These are phyloP conservation scores for Labeo catla DNA, from an alignment of 2,113 vertebrate species.

Conservation along the genomic window DNA sequence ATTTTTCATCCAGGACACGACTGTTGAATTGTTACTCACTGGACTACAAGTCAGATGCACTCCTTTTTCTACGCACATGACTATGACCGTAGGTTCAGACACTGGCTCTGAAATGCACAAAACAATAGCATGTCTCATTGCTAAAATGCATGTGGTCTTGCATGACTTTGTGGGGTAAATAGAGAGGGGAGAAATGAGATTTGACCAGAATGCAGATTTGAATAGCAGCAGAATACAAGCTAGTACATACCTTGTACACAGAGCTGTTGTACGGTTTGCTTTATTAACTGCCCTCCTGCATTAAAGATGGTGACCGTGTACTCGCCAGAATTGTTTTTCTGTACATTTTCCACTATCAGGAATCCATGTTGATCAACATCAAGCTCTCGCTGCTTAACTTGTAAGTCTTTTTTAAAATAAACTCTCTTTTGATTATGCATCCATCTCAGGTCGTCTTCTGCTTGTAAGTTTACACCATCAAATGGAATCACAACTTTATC, in stretches of 20 bases:
- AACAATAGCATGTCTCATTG: background rate
- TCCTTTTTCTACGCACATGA: background rate
- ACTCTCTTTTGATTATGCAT: rapidly evolving
- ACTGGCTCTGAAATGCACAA: conserved; percentile 24
- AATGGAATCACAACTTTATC: background rate
- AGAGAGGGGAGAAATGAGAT: background rate
- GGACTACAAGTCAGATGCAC: background rate
- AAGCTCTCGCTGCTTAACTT: rapidly evolving
- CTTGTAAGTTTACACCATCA: background rate
- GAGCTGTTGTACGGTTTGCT: background rate
- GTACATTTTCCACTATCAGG: background rate
- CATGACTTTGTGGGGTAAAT: background rate
- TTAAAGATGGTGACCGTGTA: background rate
- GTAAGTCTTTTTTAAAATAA: rapidly evolving
- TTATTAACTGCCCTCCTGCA: background rate
- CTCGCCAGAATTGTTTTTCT: background rate
- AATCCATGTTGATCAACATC: background rate
- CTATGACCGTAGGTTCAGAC: background rate
- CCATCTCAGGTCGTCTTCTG: background rate
- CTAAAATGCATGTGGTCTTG: background rate
- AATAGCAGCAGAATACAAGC: background rate
- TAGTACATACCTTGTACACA: background rate
- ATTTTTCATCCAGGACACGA: background rate
- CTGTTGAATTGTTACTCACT: rapidly evolving
- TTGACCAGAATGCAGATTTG: background rate